Base-by-base conservation (phyloP, 1,140 invertebrate species). In the Adelges cooleyi region DNA sequence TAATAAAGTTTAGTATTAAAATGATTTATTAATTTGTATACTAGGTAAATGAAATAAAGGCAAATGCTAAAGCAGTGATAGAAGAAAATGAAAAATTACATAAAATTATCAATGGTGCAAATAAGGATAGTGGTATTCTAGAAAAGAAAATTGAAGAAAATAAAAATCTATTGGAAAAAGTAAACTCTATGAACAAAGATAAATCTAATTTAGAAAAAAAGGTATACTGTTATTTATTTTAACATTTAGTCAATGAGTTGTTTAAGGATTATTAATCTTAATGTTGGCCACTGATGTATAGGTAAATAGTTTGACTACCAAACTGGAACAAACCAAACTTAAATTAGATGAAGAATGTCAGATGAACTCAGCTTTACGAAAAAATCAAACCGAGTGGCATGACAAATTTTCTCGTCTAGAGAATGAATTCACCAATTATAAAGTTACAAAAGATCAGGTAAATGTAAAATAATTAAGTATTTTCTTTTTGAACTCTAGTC, bases 331-430 rank as follows among this genome's bases (percentile, higher is more conserved):
- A 66, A 73, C 82, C 20, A 79, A 84, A 69, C 72, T 73, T 10
- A 85, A 91, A 68, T 74, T 94, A 59, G 77, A 82, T 8, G 90
- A 92, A 71, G 91, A 95, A 73, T 80, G 81, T 65, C 82, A 86
- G 73, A 72, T 92, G 72, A 81, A 89, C 73, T 82, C 85, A 68
- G 83, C 86, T 23, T 74, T 95, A 67, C 79, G 83, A 65, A 76
- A 81, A 56, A 91, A 92, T 75, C 90, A 95, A 75, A 76, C 81
- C 33, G 78, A 81, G 27, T 92, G 87, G 84, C 84, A 90, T 71
- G 74, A 79, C 15, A 81, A 84, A 70, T 79, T 89, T 52, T 77
- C 79, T 10, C 75, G 80, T 40, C 71, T 90, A 8, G 84, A 89
- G 71, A 77, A 80, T 56, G 77, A 85, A 65, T 76, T 84, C 52